Percentiles rank a stretch among this genome's conserved stretches.
phyloP scores from a whole-genome alignment of 2,113 vertebrate species.

The Cinclus cinclus region DNA sequence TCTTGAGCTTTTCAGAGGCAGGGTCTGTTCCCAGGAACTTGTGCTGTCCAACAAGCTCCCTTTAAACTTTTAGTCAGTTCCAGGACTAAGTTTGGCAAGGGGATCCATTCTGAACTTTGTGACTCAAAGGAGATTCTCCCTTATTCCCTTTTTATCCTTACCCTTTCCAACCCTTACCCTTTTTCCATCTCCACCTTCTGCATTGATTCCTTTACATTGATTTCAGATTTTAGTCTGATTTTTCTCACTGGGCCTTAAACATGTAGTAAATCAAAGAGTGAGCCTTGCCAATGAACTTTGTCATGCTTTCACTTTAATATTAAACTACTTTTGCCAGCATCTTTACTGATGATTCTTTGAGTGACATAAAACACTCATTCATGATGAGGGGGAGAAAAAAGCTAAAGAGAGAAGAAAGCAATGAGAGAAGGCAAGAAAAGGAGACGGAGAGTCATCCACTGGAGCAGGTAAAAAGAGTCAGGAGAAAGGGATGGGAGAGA shows the following conservation, averaged over 20 bases:
- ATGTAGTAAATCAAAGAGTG: neutral
- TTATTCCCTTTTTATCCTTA: neutral
- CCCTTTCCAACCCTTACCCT: neutral
- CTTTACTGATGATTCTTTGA: neutral
- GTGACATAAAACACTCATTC: neutral
- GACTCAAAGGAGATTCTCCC: neutral
- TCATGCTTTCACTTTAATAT: neutral
- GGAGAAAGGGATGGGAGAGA: neutral
- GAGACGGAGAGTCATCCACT: neutral
- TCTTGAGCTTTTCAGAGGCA: neutral
- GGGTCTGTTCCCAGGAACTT: neutral
- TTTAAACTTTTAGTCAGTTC: neutral
- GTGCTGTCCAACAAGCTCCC: neutral
- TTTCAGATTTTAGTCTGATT: neutral
- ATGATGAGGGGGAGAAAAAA: accelerated
- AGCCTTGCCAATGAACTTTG: neutral
- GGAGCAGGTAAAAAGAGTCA: neutral
- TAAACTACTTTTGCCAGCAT: neutral
- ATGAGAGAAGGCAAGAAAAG: neutral
- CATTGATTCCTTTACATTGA: neutral
- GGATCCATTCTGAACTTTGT: neutral
- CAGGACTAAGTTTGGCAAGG: neutral
- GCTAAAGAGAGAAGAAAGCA: neutral
- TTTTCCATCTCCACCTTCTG: neutral
- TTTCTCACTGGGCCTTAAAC: neutral